These are phyloP conservation scores for Brienomyrus longianalis DNA, from an alignment of 2,113 vertebrate genomes.

Conservation along the genomic window DNA sequence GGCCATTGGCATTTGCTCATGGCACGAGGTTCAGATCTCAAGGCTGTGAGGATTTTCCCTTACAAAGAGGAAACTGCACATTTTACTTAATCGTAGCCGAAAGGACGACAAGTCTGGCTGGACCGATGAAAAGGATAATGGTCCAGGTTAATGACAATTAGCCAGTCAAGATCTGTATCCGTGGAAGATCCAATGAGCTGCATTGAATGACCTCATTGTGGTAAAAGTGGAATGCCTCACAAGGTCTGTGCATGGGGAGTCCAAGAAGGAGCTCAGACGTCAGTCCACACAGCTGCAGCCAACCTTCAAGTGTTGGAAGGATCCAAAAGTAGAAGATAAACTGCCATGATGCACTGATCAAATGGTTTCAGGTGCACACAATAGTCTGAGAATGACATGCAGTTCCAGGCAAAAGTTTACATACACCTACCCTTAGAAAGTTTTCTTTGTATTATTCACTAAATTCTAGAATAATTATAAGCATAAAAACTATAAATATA, in stretches of 20 bases:
- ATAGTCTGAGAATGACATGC: not conserved
- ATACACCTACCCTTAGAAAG: not conserved
- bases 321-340: not conserved
- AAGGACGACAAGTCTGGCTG: not conserved
- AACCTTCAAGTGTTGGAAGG: not conserved
- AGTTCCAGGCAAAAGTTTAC: not conserved
- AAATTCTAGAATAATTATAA: not conserved
- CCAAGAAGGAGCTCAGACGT: not conserved
- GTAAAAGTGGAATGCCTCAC: not conserved
- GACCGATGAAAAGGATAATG: not conserved
- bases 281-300: not conserved
- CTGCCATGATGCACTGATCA: not conserved
- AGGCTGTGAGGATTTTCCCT: not conserved
- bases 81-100: not conserved
- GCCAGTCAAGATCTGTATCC: not conserved
- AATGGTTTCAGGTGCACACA: not conserved
- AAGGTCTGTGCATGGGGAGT: not conserved
- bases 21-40: not conserved
- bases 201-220: not conserved
- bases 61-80: not conserved
- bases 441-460: not conserved
- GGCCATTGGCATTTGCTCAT: not conserved
- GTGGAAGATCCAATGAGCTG: not conserved
- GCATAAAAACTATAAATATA: not conserved
- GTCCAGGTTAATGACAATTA: not conserved